phyloP scores from a whole-genome alignment of 2,888 invertebrate species.

The Megamerina dolium region DNA sequence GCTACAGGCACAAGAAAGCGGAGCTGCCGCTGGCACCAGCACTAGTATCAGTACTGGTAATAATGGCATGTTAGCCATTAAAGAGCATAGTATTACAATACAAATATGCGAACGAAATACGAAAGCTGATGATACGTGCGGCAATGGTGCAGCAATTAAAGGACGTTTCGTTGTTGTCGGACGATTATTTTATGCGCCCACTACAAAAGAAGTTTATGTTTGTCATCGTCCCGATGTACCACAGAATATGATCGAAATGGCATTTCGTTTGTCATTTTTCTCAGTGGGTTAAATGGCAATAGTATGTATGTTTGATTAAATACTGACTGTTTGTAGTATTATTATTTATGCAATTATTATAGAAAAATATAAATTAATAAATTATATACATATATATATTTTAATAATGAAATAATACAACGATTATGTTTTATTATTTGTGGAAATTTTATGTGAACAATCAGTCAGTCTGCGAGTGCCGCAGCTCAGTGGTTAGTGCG shows the following conservation, averaged over 20 bases:
- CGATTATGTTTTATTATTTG: too few relatives aligned
- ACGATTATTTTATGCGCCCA: conserved; percentile 67
- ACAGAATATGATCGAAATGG: conserved; percentile 84
- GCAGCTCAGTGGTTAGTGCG: too few relatives aligned
- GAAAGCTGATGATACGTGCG: conserved; percentile 32
- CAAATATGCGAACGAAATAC: conserved; percentile 48
- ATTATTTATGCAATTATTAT: not conserved
- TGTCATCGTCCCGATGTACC: conserved; percentile 82
- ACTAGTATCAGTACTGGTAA: not conserved
- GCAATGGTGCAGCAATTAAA: conserved; percentile 45
- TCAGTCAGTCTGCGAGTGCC: too few relatives aligned
- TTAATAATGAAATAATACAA: not conserved
- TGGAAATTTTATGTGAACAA: too few relatives aligned
- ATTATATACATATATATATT: not conserved
- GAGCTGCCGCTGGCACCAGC: conserved; percentile 1
- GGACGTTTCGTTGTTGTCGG: conserved; percentile 50
- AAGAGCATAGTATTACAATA: conserved; percentile 78
- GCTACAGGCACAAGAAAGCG: conserved; percentile 16
- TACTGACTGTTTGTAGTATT: not conserved
- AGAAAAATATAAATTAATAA: not conserved
- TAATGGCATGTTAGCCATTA: conserved; percentile 60
- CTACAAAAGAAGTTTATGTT: conserved; percentile 73
- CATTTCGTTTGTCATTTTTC: conserved; percentile 64
- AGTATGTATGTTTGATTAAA: not conserved
- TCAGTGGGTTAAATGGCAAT: conserved; percentile 37